Base-by-base conservation (phyloP, 2,888 invertebrate genomes). In the Drosophila nr. fundita region DNA sequence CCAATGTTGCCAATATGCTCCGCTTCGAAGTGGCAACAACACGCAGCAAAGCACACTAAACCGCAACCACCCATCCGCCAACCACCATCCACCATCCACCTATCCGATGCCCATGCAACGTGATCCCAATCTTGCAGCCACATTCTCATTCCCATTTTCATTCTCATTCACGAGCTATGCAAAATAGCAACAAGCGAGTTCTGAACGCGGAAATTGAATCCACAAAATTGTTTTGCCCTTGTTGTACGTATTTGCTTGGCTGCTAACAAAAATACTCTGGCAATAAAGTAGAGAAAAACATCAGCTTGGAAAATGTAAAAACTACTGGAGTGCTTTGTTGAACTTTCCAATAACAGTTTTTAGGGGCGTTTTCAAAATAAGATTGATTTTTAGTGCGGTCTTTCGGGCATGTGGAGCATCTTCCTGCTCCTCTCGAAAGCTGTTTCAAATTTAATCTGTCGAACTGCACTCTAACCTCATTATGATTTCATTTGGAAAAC, bases 201-300 rank as follows among this genome's bases (percentile, higher is more conserved):
- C 76, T 72, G 69, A 81, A 67, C 74, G 83, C 85, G 89, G 86
- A 87, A 89, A 87, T 87, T 87, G 87, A 87, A 87, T 89, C 83
- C 76, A 77, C 24, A 81, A 84, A 87, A 71, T 84, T 78, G 75
- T 73, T 72, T 66, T 69, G 60, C 40, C 57, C 54, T 65, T 65
- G 53, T 52, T 61, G 58, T 54, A 24, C 34, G 61, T 68, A 57
- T 54, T 65, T 62, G 61, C 57, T 36, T 58, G 54, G 42, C 50
- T 67, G 48, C 73, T 62, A 68, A 61, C 69, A 76, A 73, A 83
- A 83, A 88, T 79, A 78, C 72, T 61, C 70, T 63, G 52, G 60
- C 75, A 76, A 69, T 75, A 89, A 87, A 87, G 64, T 78, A 66
- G 70, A 66, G 81, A 68, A 85, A 81, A 85, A 80, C 85, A 85